Conservation (phyloP, 2,113 vertebrate species). For the Brachionichthys hirsutus region DNA sequence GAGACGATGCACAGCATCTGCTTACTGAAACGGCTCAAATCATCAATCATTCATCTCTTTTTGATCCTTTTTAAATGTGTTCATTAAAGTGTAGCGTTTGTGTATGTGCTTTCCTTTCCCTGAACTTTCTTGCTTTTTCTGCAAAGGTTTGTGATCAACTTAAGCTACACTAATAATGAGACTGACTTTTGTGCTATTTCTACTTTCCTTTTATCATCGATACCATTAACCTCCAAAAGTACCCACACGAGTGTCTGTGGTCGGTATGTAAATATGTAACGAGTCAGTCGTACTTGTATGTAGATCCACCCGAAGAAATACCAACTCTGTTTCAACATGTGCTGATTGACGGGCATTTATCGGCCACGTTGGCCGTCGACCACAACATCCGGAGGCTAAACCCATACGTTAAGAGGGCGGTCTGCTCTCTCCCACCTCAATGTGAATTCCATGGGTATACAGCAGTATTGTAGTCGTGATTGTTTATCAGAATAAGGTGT, state of each 20-base stretch:
- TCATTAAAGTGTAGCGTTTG: conserved; percentile 57
- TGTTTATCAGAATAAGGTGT: conserved; percentile 45
- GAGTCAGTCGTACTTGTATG: conserved; percentile 47
- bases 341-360: conserved; percentile 44
- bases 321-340: conserved; percentile 57
- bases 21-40: conserved; percentile 4
- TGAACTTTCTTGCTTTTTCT: conserved; percentile 64
- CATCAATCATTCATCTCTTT: conserved; percentile 8
- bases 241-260: conserved; percentile 52
- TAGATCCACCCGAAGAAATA: conserved; percentile 56
- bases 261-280: conserved; percentile 74
- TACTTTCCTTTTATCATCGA: conserved; percentile 39
- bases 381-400: conserved; percentile 52
- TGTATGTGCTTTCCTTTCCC: conserved; percentile 10
- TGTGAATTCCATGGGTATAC: conserved; percentile 74
- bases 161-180: conserved; percentile 81
- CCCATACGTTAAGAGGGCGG: conserved; percentile 42
- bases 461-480: conserved; percentile 77
- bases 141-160: conserved; percentile 65
- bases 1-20: not conserved
- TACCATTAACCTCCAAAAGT: conserved; percentile 7
- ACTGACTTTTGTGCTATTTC: conserved; percentile 78
- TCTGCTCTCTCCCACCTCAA: conserved; percentile 70
- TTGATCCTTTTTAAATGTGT: conserved; percentile 34
- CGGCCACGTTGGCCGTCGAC: conserved; percentile 49